Percentiles rank a stretch among this genome's conserved stretches.
Evolutionary conservation across 2,888 invertebrate species (phyloP).

Genomic region (Limnephilus marmoratus): DNA sequence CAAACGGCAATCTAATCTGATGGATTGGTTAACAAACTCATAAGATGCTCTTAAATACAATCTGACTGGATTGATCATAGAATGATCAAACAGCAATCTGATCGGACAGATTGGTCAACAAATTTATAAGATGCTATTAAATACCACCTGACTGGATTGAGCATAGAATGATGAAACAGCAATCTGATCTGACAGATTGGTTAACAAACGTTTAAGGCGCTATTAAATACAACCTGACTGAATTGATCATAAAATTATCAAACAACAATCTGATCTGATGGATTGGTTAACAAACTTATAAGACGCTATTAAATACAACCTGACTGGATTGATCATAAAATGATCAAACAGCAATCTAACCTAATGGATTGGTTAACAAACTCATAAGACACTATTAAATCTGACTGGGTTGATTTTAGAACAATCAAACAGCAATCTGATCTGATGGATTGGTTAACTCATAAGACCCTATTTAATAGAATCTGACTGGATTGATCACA

Average conservation of each 20-base stretch:
- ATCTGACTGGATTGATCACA: not conserved
- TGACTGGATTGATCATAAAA: not conserved
- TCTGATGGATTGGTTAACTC: no score
- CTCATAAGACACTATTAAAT: not conserved
- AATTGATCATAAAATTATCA: no score
- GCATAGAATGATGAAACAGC: not conserved
- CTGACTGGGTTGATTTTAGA: not conserved
- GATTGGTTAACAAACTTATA: no score
- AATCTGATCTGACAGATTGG: not conserved
- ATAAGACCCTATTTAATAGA: no score
- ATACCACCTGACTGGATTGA: not conserved
- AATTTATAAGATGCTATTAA: not conserved
- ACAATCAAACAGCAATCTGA: not conserved
- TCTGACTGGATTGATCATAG: not conserved
- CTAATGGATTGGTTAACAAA: no score
- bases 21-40: no score
- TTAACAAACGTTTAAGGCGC: no score
- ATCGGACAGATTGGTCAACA: no score
- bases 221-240: no score
- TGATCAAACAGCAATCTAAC: not conserved
- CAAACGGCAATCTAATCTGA: not conserved
- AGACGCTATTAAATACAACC: no score
- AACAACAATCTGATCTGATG: no score
- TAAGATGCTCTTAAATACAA: no score
- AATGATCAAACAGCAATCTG: not conserved